Base-by-base conservation (phyloP, 2,113 vertebrate genomes). In the Amphiprion percula region DNA sequence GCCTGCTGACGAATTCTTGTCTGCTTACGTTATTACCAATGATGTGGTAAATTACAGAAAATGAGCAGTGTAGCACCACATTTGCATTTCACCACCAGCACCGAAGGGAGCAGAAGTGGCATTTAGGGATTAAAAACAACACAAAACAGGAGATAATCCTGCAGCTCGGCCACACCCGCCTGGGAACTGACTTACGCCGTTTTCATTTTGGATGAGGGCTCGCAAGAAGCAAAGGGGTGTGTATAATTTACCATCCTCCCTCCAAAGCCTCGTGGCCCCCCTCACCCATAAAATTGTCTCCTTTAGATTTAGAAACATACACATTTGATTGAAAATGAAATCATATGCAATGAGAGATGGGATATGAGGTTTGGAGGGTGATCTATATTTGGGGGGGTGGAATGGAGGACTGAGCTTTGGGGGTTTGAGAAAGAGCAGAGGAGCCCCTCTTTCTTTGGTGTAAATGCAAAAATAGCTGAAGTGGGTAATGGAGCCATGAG, bases 121-220 rank as follows among this genome's bases (percentile, higher is more conserved):
- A 88, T 88, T 87, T 86, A 84, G 77, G 89, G 91, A 92, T 94
- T 92, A 92, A 89, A 90, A 86, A 86, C 90, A 92, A 91, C 86
- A 91, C 84, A 90, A 89, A 92, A 91, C 87, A 85, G 65, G 39
- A 89, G 84, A 88, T 92, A 90, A 93, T 93, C 91, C 88, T 53
- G 24, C 44, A 0, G 50, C 77, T 59, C 53, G 77, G 69, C 87
- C 90, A 88, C 88, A 79, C 90, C 90, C 86, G 71, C 87, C 75
- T 87, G 76, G 88, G 91, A 90, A 86, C 71, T 81, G 82, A 88
- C 4, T 89, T 74, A 74, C 33, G 66, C 73, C 62, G 76, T 88
- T 84, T 90, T 88, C 84, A 88, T 84, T 90, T 91, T 88, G 74
- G 82, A 83, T 61, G 77, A 87, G 55, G 74, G 67, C 63, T 68